These are phyloP conservation scores for Vidua macroura DNA, from an alignment of 2,113 vertebrate species.

Conservation along the genomic window DNA sequence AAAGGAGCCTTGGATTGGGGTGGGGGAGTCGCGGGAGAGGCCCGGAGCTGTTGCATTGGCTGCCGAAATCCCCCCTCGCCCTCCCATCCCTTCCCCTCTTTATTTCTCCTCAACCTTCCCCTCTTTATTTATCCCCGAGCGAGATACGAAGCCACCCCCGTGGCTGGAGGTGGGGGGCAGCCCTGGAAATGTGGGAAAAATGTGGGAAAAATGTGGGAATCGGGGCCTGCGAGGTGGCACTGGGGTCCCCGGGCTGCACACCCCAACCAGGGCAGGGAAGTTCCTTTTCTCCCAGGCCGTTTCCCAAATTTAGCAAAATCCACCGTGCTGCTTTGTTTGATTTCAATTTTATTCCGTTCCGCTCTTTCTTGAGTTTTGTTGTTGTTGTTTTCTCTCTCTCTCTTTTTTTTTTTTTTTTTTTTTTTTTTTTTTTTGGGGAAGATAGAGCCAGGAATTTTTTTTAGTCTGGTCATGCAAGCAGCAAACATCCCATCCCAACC, in stretches of 20 bases:
- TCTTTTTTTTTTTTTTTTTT: background rate
- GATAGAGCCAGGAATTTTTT: background rate
- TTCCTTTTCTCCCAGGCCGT: background rate
- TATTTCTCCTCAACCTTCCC: background rate
- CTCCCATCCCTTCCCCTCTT: background rate
- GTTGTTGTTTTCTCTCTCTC: too few relatives aligned
- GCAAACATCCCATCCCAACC: background rate
- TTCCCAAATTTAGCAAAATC: background rate
- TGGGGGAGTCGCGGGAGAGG: background rate
- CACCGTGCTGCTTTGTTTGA: accelerated
- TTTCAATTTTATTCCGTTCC: background rate
- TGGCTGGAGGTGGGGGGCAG: background rate
- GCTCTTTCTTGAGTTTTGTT: too few relatives aligned
- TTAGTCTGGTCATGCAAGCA: background rate
- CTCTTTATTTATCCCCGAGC: background rate
- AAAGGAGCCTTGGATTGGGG: background rate
- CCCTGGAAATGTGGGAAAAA: background rate
- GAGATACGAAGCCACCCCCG: background rate
- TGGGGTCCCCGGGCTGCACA: accelerated
- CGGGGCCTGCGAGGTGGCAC: background rate
- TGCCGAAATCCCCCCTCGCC: background rate
- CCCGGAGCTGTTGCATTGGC: background rate
- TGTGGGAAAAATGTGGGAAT: background rate
- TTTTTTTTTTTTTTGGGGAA: too few relatives aligned
- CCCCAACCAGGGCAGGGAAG: accelerated